Evolutionary conservation across 2,888 invertebrate species (phyloP).

Genomic region (Agriotes lineatus): DNA sequence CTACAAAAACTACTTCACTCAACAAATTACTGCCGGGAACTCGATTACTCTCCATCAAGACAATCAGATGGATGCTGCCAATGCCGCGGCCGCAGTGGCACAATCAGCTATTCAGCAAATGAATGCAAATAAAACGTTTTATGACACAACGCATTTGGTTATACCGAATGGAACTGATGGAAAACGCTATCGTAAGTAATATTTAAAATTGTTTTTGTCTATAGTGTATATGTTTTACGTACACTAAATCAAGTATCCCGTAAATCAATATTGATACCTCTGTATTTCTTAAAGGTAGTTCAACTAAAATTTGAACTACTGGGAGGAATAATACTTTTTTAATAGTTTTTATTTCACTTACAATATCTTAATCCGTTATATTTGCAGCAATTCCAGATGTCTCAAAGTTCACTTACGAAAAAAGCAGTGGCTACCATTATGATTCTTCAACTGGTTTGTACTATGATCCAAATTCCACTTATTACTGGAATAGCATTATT

Average conservation of each 20-base stretch:
- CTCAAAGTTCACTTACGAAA: conserved; percentile 93
- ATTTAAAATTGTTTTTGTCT: no score
- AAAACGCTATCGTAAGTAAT: conserved; percentile 74
- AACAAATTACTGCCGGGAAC: conserved; percentile 72
- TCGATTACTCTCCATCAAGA: conserved; percentile 67
- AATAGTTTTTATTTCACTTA: no score
- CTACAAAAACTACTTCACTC: conserved; percentile 80
- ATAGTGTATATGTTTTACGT: no score
- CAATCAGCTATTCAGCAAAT: conserved; percentile 85
- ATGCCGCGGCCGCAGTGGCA: conserved; percentile 90
- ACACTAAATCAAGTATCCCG: no score
- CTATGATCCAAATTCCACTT: conserved; percentile 95
- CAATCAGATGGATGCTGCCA: conserved; percentile 80
- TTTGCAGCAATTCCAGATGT: conserved; percentile 84
- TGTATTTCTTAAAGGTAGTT: no score
- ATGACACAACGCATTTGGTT: conserved; percentile 66
- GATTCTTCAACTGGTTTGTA: conserved; percentile 94
- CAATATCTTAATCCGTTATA: no score
- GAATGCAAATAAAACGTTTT: conserved; percentile 66
- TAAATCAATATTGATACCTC: no score
- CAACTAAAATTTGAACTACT: no score
- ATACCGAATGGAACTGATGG: conserved; percentile 75
- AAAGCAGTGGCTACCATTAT: conserved; percentile 95
- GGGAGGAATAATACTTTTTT: no score
- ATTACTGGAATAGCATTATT: conserved; percentile 94